Conservation (phyloP, 2,113 vertebrate genomes). For the Istiophorus platypterus region DNA sequence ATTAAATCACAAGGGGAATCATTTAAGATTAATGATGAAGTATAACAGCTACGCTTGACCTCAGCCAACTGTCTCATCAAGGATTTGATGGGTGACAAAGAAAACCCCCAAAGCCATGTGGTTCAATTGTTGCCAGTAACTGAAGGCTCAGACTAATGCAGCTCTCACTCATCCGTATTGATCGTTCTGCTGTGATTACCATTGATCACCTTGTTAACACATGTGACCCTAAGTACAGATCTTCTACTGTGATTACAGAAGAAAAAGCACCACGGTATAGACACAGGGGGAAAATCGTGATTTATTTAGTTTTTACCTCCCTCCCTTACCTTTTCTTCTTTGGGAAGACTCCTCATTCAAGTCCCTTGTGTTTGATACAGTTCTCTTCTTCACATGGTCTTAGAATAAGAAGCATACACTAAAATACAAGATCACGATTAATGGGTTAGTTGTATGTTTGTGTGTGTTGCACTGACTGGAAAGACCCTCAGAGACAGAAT, state of each 20-base stretch:
- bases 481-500: neutral
- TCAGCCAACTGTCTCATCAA: neutral
- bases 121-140: constrained; percentile 2
- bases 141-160: constrained; percentile 15
- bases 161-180: constrained; percentile 43
- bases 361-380: neutral
- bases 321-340: too few relatives aligned
- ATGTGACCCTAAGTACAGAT: constrained; percentile 40
- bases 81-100: constrained; percentile 18
- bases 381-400: neutral
- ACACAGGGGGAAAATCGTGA: neutral
- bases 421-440: neutral
- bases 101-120: constrained; percentile 7
- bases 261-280: neutral
- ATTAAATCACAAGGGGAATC: neutral
- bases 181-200: constrained; percentile 48
- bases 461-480: neutral
- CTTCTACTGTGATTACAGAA: constrained; percentile 20
- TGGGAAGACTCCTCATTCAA: neutral
- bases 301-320: neutral
- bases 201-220: constrained; percentile 63
- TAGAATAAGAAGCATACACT: neutral
- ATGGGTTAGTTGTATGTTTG: neutral
- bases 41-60: neutral
- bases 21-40: constrained; percentile 5